Conservation (phyloP, 1,140 invertebrate species). For the Coptotermes formosanus region DNA sequence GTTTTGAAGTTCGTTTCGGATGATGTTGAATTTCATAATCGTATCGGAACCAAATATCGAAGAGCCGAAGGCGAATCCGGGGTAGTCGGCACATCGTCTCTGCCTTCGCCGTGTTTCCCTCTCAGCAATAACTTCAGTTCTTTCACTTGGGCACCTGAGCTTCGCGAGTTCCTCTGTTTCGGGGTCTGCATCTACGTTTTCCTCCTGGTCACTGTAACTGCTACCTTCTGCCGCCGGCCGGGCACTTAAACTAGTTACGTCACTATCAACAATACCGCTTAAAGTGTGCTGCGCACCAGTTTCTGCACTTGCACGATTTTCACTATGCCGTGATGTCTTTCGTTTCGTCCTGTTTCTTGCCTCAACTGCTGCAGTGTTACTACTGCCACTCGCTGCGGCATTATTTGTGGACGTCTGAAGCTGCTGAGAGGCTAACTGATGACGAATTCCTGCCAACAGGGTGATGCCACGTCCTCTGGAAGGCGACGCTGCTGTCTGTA, state of each 20-base stretch:
- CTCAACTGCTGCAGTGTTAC: neutral
- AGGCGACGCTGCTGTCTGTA: neutral
- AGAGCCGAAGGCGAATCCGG: constrained; percentile 83
- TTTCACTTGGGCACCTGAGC: constrained; percentile 81
- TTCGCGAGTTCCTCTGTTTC: constrained; percentile 76
- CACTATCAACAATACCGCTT: constrained; percentile 34
- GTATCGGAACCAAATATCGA: constrained; percentile 95
- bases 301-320: neutral
- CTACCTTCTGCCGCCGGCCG: constrained; percentile 47
- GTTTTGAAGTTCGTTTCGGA: constrained; percentile 95
- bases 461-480: constrained; percentile 12
- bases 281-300: constrained; percentile 30
- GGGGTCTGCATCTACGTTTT: constrained; percentile 62
- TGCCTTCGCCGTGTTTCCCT: constrained; percentile 66
- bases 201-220: constrained; percentile 52
- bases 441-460: no score
- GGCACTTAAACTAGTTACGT: constrained; percentile 25
- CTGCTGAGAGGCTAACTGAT: neutral
- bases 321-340: neutral
- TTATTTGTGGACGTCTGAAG: neutral
- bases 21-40: constrained; percentile 96
- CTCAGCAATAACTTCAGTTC: constrained; percentile 82
- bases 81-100: constrained; percentile 83
- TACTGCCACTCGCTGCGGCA: neutral
- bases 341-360: neutral